Base-by-base conservation (phyloP, 2,888 invertebrate genomes). In the Protonemura montana region DNA sequence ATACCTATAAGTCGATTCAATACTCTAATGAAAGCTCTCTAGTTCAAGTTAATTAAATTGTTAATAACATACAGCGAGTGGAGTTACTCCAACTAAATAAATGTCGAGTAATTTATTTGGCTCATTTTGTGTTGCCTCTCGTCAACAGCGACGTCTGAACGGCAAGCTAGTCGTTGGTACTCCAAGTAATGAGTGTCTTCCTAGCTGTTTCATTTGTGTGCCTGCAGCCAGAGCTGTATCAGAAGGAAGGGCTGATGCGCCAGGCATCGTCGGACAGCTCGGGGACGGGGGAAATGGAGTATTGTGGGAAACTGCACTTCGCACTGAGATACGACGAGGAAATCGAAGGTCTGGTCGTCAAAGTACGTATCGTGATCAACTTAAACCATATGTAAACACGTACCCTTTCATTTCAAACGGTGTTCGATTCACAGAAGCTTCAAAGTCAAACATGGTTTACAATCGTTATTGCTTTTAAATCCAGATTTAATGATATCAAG, bases 291-390 rank as follows among this genome's bases (percentile, higher is more conserved):
- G 95, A 95, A 88, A 92, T 95, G 91, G 95, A 95, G 89, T 95
- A 95, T 89, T 95, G 95, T 87, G 97, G 97, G 13, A 96, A 96
- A 90, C 93, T 97, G 85, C 95, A 96, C 90, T 97, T 97, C 90
- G 95, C 96, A 0, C 92, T 97, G 16, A 93, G 95, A 86, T 97
- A 97, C 91, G 96, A 96, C 89, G 95, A 95, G 88, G 96, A 97
- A 89, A 94, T 96, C 28, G 96, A 97, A 89, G 96, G 95, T 6
- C 93, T 97, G 0, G 94, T 96, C 80, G 96, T 97, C 0, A 95
- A 95, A 93, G 96, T 97, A 90, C 91, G 84, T n/a, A 35, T 59
- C 59, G 59, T 59, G 1, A 21, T 59, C 59, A 59, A 16, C 59
- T 59, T 21, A 2, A 41, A 59, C 59, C 21, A 35, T 35, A 3